phyloP scores from a whole-genome alignment of 2,888 invertebrate genomes.

The Poecilobothrus nobilitatus region DNA sequence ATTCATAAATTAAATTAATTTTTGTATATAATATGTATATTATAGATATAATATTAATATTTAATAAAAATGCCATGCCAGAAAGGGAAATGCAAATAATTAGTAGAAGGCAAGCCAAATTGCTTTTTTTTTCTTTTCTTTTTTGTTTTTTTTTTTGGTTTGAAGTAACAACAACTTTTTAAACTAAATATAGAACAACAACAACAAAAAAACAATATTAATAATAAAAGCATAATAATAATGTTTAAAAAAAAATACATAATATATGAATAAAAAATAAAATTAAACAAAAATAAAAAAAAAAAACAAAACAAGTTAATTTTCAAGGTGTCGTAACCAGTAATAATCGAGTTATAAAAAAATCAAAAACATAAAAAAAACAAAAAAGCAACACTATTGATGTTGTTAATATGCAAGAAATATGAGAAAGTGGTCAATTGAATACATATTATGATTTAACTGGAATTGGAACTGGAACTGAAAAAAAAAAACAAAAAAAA shows the following conservation, averaged over 20 bases:
- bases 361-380: neutral
- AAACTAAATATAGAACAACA: no score
- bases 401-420: slow-evolving; percentile 5
- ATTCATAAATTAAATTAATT: no score
- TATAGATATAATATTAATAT: no score
- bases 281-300: neutral
- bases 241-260: no score
- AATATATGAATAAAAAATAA: neutral
- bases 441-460: neutral
- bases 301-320: neutral
- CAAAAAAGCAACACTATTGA: neutral
- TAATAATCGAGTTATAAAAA: neutral
- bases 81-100: slow-evolving; percentile 1
- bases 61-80: neutral
- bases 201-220: neutral
- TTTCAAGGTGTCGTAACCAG: slow-evolving; percentile 6
- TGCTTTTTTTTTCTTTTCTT: neutral
- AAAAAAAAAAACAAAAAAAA: no score
- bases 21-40: no score
- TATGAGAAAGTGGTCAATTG: slow-evolving; percentile 2
- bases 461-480: neutral
- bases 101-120: neutral
- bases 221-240: neutral
- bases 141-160: no score
- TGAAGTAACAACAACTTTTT: no score